These are phyloP conservation scores for Drosophila parabipectinata DNA, from an alignment of 1,140 invertebrate species.

Conservation along the genomic window DNA sequence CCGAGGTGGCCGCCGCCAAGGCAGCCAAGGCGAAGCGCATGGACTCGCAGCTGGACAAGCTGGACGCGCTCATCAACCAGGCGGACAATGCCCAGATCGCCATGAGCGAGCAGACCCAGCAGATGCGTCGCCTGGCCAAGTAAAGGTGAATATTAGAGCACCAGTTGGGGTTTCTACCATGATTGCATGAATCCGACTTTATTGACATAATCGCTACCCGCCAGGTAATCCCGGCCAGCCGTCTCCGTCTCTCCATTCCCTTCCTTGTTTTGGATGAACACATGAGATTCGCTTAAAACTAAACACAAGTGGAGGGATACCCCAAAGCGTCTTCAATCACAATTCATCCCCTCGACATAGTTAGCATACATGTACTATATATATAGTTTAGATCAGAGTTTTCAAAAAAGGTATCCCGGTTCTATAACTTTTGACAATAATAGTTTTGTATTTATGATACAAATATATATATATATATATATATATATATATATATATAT, in stretches of 20 bases:
- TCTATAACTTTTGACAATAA: not conserved
- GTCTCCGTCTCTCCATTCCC: not conserved
- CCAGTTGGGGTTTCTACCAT: slow-evolving; percentile 5
- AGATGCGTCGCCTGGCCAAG: slow-evolving; percentile 88
- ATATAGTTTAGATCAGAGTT: not conserved
- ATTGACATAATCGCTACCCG: not conserved
- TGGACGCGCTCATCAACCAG: slow-evolving; percentile 87
- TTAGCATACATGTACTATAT: not conserved
- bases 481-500: not conserved
- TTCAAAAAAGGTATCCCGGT: not conserved
- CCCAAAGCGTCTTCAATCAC: slow-evolving; percentile 62
- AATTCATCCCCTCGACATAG: not conserved
- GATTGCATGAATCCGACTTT: not conserved
- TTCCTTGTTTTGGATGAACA: slow-evolving; percentile 43
- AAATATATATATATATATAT: not conserved
- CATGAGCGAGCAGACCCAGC: slow-evolving; percentile 89
- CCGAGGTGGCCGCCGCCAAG: slow-evolving; percentile 69
- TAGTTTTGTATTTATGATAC: not conserved
- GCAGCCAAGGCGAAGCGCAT: slow-evolving; percentile 86
- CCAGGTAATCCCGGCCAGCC: slow-evolving; percentile 10
- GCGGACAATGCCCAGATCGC: slow-evolving; percentile 88
- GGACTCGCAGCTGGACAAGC: slow-evolving; percentile 87
- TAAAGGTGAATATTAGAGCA: slow-evolving; percentile 38
- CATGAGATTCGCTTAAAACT: slow-evolving; percentile 58
- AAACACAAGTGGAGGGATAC: slow-evolving; percentile 58